A percentile compares a stretch with the other conserved stretches of the same genome.
Evolutionary conservation across 92 coral and sea anemone species (phyloP).

Genomic region (Paramuricea clavata): DNA sequence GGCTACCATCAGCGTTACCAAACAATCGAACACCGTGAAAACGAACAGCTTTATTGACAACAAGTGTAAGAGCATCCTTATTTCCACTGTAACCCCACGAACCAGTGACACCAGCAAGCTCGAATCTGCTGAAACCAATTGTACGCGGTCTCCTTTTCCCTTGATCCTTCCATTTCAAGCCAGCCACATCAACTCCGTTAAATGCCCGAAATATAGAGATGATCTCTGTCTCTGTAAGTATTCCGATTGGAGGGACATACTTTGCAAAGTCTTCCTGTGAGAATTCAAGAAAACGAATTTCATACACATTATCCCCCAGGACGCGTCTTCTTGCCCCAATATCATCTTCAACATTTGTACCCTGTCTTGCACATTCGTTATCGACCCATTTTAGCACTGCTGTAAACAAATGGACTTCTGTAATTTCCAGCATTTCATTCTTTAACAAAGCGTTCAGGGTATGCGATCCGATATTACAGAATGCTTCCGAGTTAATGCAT

Average conservation of each 20-base stretch:
- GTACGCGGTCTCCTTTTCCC: slow-evolving; percentile 51
- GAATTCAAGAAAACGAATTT: too few relatives aligned
- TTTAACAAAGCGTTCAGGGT: slow-evolving; percentile 59
- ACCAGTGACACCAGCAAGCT: too few relatives aligned
- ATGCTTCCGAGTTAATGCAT: too few relatives aligned
- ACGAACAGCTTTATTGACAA: slow-evolving; percentile 55
- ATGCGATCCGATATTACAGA: too few relatives aligned
- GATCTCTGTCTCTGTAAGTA: slow-evolving; percentile 73
- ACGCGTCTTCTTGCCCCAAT: too few relatives aligned
- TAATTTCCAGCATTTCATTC: slow-evolving; percentile 70
- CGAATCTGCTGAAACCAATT: slow-evolving; percentile 32
- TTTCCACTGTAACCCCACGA: slow-evolving; percentile 10
- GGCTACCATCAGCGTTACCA: slow-evolving; percentile 66
- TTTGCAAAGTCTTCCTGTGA: slow-evolving; percentile 66
- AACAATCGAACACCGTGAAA: slow-evolving; percentile 81
- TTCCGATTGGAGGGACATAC: slow-evolving; percentile 62
- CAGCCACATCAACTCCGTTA: slow-evolving; percentile 52
- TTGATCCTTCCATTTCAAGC: too few relatives aligned
- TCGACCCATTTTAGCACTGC: slow-evolving; percentile 75
- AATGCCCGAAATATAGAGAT: too few relatives aligned
- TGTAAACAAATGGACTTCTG: slow-evolving; percentile 72
- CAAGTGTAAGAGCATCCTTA: too few relatives aligned
- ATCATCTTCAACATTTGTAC: too few relatives aligned
- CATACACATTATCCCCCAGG: too few relatives aligned
- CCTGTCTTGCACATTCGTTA: slow-evolving; percentile 41